These are phyloP conservation scores for Drosophila athabasca DNA, from an alignment of 1,140 invertebrate genomes.

Conservation along the genomic window DNA sequence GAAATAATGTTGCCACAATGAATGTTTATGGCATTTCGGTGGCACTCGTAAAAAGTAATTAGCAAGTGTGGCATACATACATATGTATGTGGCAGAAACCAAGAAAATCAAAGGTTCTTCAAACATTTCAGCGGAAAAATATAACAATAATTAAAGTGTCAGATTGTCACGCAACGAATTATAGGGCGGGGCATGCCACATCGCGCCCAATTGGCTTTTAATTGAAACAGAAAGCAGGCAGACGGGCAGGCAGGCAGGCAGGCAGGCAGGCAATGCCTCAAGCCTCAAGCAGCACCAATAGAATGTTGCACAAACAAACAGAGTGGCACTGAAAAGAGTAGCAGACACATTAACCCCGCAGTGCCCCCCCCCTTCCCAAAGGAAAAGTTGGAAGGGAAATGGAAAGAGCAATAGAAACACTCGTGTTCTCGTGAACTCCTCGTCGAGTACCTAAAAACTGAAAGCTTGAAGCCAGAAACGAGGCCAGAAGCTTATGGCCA, in stretches of 20 bases:
- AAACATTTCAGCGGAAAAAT: constrained; percentile 10
- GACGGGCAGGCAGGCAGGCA: too few relatives aligned
- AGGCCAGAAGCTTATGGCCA: constrained; percentile 23
- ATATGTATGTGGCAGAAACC: constrained; percentile 41
- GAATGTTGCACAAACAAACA: constrained; percentile 1
- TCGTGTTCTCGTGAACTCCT: too few relatives aligned
- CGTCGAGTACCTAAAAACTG: too few relatives aligned
- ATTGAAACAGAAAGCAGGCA: constrained; percentile 58
- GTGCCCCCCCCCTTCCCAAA: neutral
- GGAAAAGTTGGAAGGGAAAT: neutral
- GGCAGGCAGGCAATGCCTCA: too few relatives aligned
- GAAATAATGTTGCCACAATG: constrained; percentile 12
- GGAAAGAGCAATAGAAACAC: constrained; percentile 8
- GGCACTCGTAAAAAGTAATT: constrained; percentile 61
- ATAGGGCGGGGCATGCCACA: constrained; percentile 22
- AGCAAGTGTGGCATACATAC: constrained; percentile 25
- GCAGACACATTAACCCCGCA: constrained; percentile 21
- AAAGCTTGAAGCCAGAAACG: constrained; percentile 8
- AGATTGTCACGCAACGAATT: constrained; percentile 28
- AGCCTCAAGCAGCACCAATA: neutral
- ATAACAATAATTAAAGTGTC: constrained; percentile 18
- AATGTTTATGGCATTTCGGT: constrained; percentile 32
- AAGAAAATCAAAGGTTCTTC: constrained; percentile 30
- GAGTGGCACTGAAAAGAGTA: constrained; percentile 19
- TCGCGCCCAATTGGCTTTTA: constrained; percentile 64